Evolutionary conservation across 2,113 vertebrate genomes (phyloP).

Genomic region (Serilophus lunatus): DNA sequence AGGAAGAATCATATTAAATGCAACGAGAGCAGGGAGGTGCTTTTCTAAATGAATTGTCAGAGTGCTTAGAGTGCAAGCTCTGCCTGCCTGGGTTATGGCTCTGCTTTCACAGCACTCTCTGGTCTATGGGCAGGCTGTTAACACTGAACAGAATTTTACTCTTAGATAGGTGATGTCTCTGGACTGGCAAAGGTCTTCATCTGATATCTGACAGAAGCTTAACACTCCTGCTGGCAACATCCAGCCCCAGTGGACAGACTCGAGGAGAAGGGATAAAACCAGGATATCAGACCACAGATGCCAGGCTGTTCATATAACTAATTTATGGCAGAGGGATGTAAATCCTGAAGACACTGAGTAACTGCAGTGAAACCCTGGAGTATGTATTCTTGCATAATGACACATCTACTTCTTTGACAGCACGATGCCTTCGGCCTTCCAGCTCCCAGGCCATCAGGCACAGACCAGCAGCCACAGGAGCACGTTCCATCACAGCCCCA

Average conservation of each 20-base stretch:
- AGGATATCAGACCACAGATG: background rate
- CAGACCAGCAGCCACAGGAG: background rate
- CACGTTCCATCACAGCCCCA: background rate
- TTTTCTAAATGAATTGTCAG: background rate
- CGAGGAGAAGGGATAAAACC: background rate
- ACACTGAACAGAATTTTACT: background rate
- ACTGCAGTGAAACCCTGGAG: background rate
- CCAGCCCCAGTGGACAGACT: background rate
- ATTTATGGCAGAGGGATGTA: background rate
- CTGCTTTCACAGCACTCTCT: background rate
- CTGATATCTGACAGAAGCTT: background rate
- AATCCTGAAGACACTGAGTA: background rate
- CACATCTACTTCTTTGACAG: background rate
- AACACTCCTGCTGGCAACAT: background rate
- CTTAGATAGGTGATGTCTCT: background rate
- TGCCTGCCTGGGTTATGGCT: background rate
- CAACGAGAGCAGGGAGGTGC: background rate
- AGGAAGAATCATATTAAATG: rapidly evolving
- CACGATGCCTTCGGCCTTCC: background rate
- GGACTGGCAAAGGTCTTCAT: background rate
- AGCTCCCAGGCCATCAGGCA: background rate
- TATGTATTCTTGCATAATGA: rapidly evolving
- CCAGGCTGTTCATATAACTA: background rate
- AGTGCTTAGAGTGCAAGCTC: background rate
- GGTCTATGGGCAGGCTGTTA: rapidly evolving